Conservation (phyloP, 2,888 invertebrate genomes). For the Apamea anceps region DNA sequence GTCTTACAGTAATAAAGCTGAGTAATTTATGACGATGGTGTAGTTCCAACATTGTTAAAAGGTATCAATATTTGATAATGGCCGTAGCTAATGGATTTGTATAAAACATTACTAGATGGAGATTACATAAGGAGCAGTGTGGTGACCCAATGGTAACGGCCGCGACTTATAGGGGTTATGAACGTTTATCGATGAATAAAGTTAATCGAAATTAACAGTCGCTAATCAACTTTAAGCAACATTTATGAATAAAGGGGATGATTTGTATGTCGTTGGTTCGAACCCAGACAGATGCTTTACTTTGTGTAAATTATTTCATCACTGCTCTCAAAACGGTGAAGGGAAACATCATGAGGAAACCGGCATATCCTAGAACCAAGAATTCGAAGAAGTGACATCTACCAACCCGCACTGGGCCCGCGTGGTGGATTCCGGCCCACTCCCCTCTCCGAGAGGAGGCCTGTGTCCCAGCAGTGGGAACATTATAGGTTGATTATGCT, state of each 20-base stretch:
- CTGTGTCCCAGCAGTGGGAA: background rate
- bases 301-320: no score
- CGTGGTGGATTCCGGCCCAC: background rate
- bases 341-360: no score
- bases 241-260: no score
- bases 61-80: constrained; percentile 16
- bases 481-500: background rate
- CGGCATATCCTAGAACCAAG: background rate
- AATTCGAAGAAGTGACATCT: background rate
- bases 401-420: background rate
- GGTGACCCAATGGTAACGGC: background rate
- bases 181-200: no score
- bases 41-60: constrained; percentile 22
- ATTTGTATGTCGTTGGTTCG: no score
- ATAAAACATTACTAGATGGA: background rate
- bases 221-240: no score
- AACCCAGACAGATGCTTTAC: no score
- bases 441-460: background rate
- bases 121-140: background rate
- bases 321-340: no score
- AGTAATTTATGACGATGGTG: constrained; percentile 18
- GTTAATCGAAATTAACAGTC: no score
- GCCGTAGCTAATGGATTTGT: constrained; percentile 25
- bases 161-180: no score
- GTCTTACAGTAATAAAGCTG: constrained; percentile 12